phyloP scores from a whole-genome alignment of 2,888 invertebrate species.

The Scaptomyza flava region DNA sequence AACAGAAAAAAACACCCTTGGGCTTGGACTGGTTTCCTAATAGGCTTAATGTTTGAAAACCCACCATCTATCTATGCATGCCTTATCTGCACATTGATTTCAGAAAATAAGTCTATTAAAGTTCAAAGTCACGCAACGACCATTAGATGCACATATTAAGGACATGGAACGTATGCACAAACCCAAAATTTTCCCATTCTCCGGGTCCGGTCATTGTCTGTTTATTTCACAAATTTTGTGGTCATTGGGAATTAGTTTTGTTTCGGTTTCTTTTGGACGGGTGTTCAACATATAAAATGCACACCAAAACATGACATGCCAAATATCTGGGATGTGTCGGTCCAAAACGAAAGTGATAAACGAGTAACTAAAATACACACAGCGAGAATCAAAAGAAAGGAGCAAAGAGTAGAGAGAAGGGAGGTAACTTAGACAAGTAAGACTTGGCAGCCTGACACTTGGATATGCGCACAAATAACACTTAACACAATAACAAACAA shows the following conservation, averaged over 20 bases:
- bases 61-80: not conserved
- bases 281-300: constrained; percentile 26
- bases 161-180: constrained; percentile 36
- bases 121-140: constrained; percentile 33
- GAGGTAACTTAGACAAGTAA: constrained; percentile 14
- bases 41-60: constrained; percentile 15
- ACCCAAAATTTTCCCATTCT: not conserved
- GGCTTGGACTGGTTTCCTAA: constrained; percentile 3
- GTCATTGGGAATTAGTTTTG: constrained; percentile 40
- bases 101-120: constrained; percentile 29
- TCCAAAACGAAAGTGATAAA: constrained; percentile 75
- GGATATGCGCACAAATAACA: constrained; percentile 81
- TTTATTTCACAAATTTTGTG: constrained; percentile 52
- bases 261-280: constrained; percentile 11
- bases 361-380: constrained; percentile 37
- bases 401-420: constrained; percentile 20
- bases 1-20: constrained; percentile 1
- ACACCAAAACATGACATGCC: constrained; percentile 60
- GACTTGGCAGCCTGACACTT: constrained; percentile 71
- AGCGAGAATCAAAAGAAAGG: not conserved
- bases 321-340: constrained; percentile 36
- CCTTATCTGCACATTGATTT: constrained; percentile 15
- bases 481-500: constrained; percentile 83
- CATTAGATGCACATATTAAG: constrained; percentile 56
- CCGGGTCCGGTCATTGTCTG: constrained; percentile 10